These are phyloP conservation scores for Spilogale gracilis DNA, from an alignment of 2,113 vertebrate species.

Conservation along the genomic window DNA sequence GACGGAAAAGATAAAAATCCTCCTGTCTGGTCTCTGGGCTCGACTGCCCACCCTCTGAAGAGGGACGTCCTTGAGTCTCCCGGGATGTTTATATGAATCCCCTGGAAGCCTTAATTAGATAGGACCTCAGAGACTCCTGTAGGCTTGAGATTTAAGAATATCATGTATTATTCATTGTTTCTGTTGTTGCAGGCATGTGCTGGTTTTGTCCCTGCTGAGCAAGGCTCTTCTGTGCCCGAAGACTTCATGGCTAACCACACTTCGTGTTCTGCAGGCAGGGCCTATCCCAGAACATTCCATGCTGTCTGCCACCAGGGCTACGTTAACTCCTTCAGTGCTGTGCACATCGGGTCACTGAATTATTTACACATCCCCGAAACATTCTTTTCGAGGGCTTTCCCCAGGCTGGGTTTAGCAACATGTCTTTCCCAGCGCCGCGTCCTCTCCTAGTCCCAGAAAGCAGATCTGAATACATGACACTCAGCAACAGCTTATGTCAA, in stretches of 20 bases:
- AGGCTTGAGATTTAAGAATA: neutral
- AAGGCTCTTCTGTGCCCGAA: neutral
- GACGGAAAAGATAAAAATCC: neutral
- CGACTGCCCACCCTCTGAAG: neutral
- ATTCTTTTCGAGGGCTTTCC: neutral
- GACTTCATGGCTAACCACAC: slow-evolving; percentile 33
- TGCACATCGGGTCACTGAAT: accelerated
- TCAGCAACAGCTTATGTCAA: neutral
- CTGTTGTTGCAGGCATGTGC: slow-evolving; percentile 4
- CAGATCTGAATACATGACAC: neutral
- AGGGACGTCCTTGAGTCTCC: slow-evolving; percentile 32
- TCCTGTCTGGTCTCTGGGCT: neutral
- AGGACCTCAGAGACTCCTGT: slow-evolving; percentile 54
- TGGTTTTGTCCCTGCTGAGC: slow-evolving; percentile 54
- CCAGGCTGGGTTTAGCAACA: neutral
- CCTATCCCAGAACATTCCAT: slow-evolving; percentile 16
- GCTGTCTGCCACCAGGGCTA: neutral
- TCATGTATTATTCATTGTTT: slow-evolving; percentile 58
- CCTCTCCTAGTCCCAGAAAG: neutral
- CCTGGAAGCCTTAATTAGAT: slow-evolving; percentile 48
- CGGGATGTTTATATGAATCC: slow-evolving; percentile 1
- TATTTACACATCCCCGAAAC: neutral
- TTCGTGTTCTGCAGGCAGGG: neutral
- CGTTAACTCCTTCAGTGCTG: neutral
- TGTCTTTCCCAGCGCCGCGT: neutral